phyloP scores from a whole-genome alignment of 2,113 vertebrate genomes.

The Hepsetus odoe region DNA sequence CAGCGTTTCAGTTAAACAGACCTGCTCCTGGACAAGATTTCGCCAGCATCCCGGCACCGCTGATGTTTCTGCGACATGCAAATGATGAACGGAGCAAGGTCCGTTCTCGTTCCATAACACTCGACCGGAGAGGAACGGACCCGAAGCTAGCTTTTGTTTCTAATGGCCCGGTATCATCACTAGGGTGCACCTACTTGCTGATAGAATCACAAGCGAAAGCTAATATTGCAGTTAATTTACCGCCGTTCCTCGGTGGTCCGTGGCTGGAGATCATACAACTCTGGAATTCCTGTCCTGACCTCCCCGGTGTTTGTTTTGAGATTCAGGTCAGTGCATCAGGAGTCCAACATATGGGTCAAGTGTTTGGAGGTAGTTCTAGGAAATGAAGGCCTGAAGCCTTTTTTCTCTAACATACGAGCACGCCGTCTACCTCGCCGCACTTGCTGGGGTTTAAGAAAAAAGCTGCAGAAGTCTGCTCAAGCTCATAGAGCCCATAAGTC shows the following conservation, averaged over 20 bases:
- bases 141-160: slow-evolving; percentile 59
- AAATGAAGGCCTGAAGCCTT: slow-evolving; percentile 8
- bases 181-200: slow-evolving; percentile 72
- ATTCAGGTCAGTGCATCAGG: slow-evolving; percentile 63
- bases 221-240: slow-evolving; percentile 88
- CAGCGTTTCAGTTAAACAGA: slow-evolving; percentile 28
- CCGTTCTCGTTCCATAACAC: slow-evolving; percentile 54
- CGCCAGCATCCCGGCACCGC: slow-evolving; percentile 43
- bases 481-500: slow-evolving; percentile 18
- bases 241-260: slow-evolving; percentile 85
- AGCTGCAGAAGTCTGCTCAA: slow-evolving; percentile 33
- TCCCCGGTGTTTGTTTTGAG: slow-evolving; percentile 64
- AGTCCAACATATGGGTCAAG: slow-evolving; percentile 59
- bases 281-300: slow-evolving; percentile 62
- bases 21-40: slow-evolving; percentile 2
- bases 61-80: slow-evolving; percentile 52
- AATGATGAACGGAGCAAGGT: slow-evolving; percentile 51
- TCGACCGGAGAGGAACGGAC: slow-evolving; percentile 42
- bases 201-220: slow-evolving; percentile 83
- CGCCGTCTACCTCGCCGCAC: background rate
- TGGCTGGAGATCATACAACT: slow-evolving; percentile 61
- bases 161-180: slow-evolving; percentile 49
- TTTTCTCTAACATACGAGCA: background rate
- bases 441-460: slow-evolving; percentile 25
- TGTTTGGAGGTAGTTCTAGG: slow-evolving; percentile 47